Evolutionary conservation across 2,113 vertebrate species (phyloP).

Genomic region (Mormyrus iriodes): DNA sequence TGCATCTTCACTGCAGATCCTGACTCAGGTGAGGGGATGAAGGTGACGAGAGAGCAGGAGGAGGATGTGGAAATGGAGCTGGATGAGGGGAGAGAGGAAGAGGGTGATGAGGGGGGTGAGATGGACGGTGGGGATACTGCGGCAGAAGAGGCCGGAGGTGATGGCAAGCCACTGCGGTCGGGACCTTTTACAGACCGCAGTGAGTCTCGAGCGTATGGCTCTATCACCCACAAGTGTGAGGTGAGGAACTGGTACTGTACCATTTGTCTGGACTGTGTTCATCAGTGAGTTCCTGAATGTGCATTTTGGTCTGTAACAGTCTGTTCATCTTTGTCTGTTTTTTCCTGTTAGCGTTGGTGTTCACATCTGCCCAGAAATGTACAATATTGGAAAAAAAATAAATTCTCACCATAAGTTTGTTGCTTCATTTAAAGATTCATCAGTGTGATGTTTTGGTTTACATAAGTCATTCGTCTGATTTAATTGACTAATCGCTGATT

Average conservation of each 20-base stretch:
- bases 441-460: neutral
- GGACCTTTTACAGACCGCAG: constrained; percentile 71
- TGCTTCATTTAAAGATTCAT: neutral
- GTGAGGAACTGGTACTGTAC: constrained; percentile 54
- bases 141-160: constrained; percentile 47
- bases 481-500: neutral
- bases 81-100: neutral
- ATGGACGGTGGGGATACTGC: constrained; percentile 32
- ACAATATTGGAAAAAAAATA: neutral
- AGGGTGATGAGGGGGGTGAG: constrained; percentile 32
- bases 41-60: constrained; percentile 17
- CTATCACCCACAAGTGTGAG: constrained; percentile 88
- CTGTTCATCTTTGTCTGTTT: neutral
- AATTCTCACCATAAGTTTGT: neutral
- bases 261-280: accelerated
- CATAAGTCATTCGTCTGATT: neutral
- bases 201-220: constrained; percentile 86
- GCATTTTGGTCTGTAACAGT: neutral
- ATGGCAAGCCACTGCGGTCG: constrained; percentile 52
- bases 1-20: constrained; percentile 40
- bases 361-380: neutral
- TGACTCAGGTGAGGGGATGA: constrained; percentile 43
- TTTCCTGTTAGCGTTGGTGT: neutral
- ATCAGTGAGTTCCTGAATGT: neutral
- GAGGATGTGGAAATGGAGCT: constrained; percentile 32